Base-by-base conservation (phyloP, 2,888 invertebrate species). In the Calliopum simillimum region DNA sequence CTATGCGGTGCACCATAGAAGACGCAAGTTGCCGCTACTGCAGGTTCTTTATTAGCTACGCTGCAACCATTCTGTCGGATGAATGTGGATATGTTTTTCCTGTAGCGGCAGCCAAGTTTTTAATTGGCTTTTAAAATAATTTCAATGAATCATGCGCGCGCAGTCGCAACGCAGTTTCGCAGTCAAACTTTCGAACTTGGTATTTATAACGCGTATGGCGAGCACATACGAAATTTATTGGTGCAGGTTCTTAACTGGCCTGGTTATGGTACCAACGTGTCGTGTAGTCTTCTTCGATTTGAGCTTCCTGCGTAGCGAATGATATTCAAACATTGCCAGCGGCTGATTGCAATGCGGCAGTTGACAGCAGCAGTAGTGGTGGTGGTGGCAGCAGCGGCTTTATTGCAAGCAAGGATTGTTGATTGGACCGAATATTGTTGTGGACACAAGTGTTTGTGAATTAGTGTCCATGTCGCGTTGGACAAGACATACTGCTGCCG, bases 91-190 rank as follows among this genome's bases (percentile, higher is more conserved):
- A n/a, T n/a, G n/a, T 33, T 33, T 33, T 8, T 33, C 8, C 33
- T 16, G 43, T 16, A 44, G 51, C 23, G 33, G 56, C 66, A 56
- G 49, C 67, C 25, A 47, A 12, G 53, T 41, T 67, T 67, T 59
- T 67, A 67, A 67, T 67, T 67, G 67, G 67, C 59, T 67, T 67
- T 59, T 67, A 59, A 49, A 67, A 67, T 67, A 59, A 59, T 67
- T 58, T 59, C 67, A 67, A 67, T 67, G 66, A 66, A 58, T 66
- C 66, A 58, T 66, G 33, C n/a, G 56, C n/a, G 56, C 47, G 56
- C 25, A 64, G 66, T 11, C 59, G 43, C 23, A 8, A 14, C 55
- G 55, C 21, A 12, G 14, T 14, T n/a, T 4, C 53, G 47, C 46
- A 44, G 46, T 13, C 46, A 55, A 16, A 21, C 21, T 51, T 16